Evolutionary conservation across 1,140 invertebrate genomes (phyloP).

Genomic region (Dryas iulia): DNA sequence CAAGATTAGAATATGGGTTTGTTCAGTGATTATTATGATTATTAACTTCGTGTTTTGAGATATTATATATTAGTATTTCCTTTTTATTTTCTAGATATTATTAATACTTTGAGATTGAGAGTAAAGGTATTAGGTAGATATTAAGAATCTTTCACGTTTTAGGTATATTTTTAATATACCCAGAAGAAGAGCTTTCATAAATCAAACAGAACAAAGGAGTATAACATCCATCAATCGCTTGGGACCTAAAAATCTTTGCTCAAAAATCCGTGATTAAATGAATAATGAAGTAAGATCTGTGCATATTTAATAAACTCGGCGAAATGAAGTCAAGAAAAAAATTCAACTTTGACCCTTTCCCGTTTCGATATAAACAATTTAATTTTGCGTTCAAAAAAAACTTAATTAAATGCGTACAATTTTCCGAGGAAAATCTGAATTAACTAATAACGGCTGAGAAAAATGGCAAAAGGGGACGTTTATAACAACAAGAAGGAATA

Average conservation of each 20-base stretch:
- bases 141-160: no score
- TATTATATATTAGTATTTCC: no score
- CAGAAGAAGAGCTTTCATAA: neutral
- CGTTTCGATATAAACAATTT: neutral
- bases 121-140: no score
- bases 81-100: no score
- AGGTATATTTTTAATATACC: neutral
- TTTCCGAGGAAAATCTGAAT: neutral
- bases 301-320: neutral
- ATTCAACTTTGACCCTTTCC: neutral
- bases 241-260: neutral
- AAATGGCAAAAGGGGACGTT: constrained; percentile 2
- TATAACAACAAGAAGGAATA: constrained; percentile 18
- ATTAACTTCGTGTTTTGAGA: no score
- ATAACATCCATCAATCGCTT: neutral
- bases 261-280: neutral
- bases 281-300: neutral
- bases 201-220: neutral
- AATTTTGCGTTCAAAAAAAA: neutral
- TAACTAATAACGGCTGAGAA: constrained; percentile 1
- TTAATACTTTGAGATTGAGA: no score
- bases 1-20: neutral
- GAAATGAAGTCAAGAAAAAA: constrained; percentile 3
- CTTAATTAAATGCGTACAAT: neutral
- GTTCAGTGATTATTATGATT: neutral